These are phyloP conservation scores for Corythornis cristatus DNA, from an alignment of 2,113 vertebrate species.

Conservation along the genomic window DNA sequence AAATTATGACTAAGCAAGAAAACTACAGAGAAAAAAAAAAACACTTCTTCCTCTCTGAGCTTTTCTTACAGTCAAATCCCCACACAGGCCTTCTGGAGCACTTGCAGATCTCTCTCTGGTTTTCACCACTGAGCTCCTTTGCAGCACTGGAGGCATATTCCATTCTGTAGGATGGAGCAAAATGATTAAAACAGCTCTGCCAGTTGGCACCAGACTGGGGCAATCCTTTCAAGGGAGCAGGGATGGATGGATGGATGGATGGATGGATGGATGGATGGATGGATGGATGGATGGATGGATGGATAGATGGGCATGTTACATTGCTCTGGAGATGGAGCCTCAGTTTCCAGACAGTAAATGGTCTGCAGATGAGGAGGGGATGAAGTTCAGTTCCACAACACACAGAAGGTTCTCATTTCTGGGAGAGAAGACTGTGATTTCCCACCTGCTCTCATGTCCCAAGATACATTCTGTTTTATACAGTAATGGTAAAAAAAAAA, in stretches of 20 bases:
- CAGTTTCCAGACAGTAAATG: background rate
- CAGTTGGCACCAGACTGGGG: background rate
- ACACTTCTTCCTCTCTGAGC: background rate
- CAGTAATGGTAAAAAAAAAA: background rate
- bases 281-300: too few species aligned
- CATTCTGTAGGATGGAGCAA: background rate
- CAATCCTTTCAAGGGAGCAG: background rate
- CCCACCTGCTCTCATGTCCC: background rate
- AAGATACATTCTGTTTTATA: background rate
- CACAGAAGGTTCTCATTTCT: background rate
- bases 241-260: too few species aligned
- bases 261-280: too few species aligned
- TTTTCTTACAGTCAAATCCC: background rate
- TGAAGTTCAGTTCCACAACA: background rate
- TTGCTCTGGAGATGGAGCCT: background rate
- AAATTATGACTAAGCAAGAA: conserved; percentile 1
- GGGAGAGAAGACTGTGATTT: background rate
- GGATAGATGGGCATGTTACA: too few species aligned
- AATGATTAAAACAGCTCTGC: background rate
- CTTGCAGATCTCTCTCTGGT: background rate
- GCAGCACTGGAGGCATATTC: background rate
- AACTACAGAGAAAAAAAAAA: background rate
- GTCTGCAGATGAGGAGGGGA: background rate
- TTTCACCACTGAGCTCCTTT: background rate
- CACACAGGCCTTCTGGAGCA: background rate